Base-by-base conservation (phyloP, 2,888 invertebrate species). In the Drosophila diplacantha region DNA sequence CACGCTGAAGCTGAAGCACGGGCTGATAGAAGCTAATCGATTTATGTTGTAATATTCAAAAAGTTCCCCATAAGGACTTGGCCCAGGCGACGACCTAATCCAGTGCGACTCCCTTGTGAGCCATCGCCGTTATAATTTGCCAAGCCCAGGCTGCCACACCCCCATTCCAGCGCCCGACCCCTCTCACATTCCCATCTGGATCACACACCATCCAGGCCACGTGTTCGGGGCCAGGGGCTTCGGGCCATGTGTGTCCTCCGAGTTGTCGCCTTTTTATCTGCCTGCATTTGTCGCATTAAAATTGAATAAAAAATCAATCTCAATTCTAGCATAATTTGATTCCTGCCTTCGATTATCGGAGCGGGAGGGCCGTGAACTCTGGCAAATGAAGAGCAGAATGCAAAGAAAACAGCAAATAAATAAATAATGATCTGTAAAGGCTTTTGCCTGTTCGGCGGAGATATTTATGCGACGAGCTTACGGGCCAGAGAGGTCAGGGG, bases 271-370 rank as follows among this genome's bases (percentile, higher is more conserved):
- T 83, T 80, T 83, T 84, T 83, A 83, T 79, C 76, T 81, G 79
- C 83, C 79, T 83, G 73, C 83, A 80, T 84, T 84, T 84, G 83
- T 84, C 81, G 84, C 81, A 86, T 86, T 85, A 86, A 85, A 85
- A 85, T 85, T 85, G 86, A 85, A 85, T 86, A 86, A 86, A 85
- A 85, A 85, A 85, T 86, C 85, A 85, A 85, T 85, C 86, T 85
- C 86, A 85, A 85, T 85, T 85, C 83, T 84, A 83, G 75, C 81
- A 86, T 85, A 85, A 85, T 85, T 86, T 76, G 85, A 85, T 85
- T 85, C 74, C 70, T 80, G 83, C 72, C 79, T 70, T 76, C 82
- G 84, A 83, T 84, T 81, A 81, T 79, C 41, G 35, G 49, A n/a
- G 54, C 49, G 44, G 46, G 37, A 26, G 43, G 41, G 38, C 41